Conservation (phyloP, 2,888 invertebrate species). For the Ennomos erosarius region DNA sequence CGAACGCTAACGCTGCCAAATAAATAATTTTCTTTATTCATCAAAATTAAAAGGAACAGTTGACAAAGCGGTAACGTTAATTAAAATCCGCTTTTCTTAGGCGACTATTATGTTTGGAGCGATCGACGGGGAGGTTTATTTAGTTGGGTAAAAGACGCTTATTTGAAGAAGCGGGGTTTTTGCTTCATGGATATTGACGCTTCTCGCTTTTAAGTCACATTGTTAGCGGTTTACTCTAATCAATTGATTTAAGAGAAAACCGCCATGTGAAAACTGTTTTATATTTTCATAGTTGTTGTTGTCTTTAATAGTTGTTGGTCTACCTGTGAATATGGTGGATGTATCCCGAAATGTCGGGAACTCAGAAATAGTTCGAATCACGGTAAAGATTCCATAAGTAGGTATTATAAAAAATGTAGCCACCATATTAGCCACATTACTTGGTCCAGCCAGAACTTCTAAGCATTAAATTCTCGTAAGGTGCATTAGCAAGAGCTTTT, state of each 20-base stretch:
- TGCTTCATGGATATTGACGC: conserved; percentile 20
- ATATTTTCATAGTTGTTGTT: too few relatives aligned
- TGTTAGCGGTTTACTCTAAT: too few relatives aligned
- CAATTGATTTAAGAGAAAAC: too few relatives aligned
- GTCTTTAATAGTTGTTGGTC: too few relatives aligned
- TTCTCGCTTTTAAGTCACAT: conserved; percentile 8
- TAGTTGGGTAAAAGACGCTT: conserved; percentile 27
- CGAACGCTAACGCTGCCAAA: conserved; percentile 76
- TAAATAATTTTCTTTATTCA: conserved; percentile 84
- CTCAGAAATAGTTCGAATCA: too few relatives aligned
- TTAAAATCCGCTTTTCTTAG: conserved; percentile 74
- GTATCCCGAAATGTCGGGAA: too few relatives aligned
- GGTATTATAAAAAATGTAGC: too few relatives aligned
- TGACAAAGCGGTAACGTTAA: conserved; percentile 79
- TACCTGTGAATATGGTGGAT: too few relatives aligned
- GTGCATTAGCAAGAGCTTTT: conserved; percentile 63
- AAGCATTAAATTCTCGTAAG: conserved; percentile 49
- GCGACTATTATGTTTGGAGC: conserved; percentile 60
- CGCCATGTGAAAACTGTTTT: too few relatives aligned
- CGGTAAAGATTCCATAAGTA: too few relatives aligned
- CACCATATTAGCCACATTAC: too few relatives aligned
- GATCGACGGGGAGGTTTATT: conserved; percentile 51
- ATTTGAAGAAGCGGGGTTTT: conserved; percentile 15
- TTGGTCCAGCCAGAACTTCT: conserved; percentile 42
- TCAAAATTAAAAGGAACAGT: conserved; percentile 83